Evolutionary conservation across 2,113 vertebrate species (phyloP).

Genomic region (Tetraodon nigroviridis): DNA sequence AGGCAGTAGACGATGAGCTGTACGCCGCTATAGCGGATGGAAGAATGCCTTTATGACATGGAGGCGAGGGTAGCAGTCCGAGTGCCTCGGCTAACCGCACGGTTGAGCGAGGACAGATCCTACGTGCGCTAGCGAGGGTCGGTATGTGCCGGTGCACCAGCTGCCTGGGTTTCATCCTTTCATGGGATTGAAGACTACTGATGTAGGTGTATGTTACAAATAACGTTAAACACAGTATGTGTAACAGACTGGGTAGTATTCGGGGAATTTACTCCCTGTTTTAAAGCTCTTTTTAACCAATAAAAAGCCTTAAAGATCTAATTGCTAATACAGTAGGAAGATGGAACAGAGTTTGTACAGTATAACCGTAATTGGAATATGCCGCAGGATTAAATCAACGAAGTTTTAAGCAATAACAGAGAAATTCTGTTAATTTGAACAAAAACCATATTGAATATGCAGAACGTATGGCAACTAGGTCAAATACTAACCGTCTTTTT

Average conservation of each 20-base stretch:
- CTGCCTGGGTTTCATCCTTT: constrained; percentile 21
- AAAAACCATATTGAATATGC: constrained; percentile 7
- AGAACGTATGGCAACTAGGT: constrained; percentile 25
- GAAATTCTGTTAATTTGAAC: constrained; percentile 31
- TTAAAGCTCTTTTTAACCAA: constrained; percentile 30
- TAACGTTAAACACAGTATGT: constrained; percentile 54
- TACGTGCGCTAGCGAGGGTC: constrained; percentile 6
- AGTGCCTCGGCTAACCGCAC: constrained; percentile 14
- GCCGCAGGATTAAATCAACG: constrained; percentile 33
- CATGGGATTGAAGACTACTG: constrained; percentile 44
- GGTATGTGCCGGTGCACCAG: constrained; percentile 15
- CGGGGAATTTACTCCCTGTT: constrained; percentile 29
- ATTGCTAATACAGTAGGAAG: constrained; percentile 31
- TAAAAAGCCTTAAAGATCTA: constrained; percentile 32
- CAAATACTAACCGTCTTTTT: constrained; percentile 37
- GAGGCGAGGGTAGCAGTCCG: not conserved
- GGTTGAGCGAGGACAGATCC: constrained; percentile 4
- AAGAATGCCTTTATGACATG: constrained; percentile 73
- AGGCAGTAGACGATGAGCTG: constrained; percentile 75
- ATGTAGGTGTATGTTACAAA: constrained; percentile 44
- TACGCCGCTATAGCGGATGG: constrained; percentile 73
- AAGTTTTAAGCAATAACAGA: constrained; percentile 42
- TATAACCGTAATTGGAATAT: constrained; percentile 15
- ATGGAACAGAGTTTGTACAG: constrained; percentile 19
- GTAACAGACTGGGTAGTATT: constrained; percentile 37